Evolutionary conservation across 2,888 invertebrate species (phyloP).

Genomic region (Eupithecia insigniata): DNA sequence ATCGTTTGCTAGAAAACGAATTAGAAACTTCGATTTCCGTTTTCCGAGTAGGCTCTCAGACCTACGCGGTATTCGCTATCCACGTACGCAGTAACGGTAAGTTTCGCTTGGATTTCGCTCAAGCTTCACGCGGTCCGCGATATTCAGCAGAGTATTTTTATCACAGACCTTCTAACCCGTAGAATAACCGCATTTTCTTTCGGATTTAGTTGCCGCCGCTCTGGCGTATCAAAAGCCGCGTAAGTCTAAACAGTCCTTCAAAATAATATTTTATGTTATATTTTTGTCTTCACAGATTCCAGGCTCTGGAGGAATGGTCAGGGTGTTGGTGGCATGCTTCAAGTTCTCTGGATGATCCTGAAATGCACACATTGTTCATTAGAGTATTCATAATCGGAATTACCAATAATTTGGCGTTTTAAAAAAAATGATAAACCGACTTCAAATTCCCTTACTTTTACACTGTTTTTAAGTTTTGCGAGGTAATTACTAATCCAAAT

Average conservation of each 20-base stretch:
- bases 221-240: neutral
- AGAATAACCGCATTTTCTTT: neutral
- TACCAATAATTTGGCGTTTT: too few species aligned
- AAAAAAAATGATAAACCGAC: too few species aligned
- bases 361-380: too few species aligned
- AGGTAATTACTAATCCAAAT: too few species aligned
- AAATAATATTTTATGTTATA: constrained; percentile 53
- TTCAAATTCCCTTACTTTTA: too few species aligned
- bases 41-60: too few species aligned
- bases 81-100: neutral
- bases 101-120: neutral
- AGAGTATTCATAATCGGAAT: too few species aligned
- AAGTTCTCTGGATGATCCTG: constrained; percentile 58
- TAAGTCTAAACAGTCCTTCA: neutral
- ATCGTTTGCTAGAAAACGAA: too few species aligned
- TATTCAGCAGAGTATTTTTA: neutral
- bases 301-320: constrained; percentile 71
- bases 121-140: neutral
- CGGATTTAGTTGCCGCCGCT: neutral
- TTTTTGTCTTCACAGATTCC: constrained; percentile 71
- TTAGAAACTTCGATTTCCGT: too few species aligned
- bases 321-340: constrained; percentile 61
- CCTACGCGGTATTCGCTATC: neutral
- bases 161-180: too few species aligned
- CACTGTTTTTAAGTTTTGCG: too few species aligned